phyloP scores from a whole-genome alignment of 2,888 invertebrate genomes.

The Apodemia zela region DNA sequence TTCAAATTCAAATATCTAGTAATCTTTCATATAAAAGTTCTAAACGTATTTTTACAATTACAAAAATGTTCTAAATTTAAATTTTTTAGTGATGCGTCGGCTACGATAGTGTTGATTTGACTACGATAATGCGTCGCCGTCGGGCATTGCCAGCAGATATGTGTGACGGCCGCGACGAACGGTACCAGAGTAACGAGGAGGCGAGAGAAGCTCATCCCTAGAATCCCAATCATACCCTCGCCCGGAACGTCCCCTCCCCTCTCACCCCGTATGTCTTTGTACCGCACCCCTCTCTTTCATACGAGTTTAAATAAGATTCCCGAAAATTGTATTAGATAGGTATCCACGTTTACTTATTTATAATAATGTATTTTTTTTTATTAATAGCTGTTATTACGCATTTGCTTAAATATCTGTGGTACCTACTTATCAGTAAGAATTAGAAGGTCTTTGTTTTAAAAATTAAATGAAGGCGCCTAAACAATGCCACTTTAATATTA shows the following conservation, averaged over 20 bases:
- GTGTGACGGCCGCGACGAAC: slow-evolving; percentile 71
- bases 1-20: slow-evolving; percentile 11
- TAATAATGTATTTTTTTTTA: no score
- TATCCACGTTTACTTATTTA: neutral
- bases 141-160: slow-evolving; percentile 43
- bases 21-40: neutral
- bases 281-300: slow-evolving; percentile 74
- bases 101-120: neutral
- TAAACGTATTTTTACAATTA: slow-evolving; percentile 6
- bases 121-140: slow-evolving; percentile 12
- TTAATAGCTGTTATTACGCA: no score
- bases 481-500: slow-evolving; percentile 55
- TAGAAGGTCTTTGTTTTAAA: neutral
- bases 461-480: slow-evolving; percentile 53
- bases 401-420: no score
- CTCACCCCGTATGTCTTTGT: slow-evolving; percentile 63
- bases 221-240: slow-evolving; percentile 77
- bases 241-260: slow-evolving; percentile 62
- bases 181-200: slow-evolving; percentile 71
- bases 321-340: slow-evolving; percentile 3
- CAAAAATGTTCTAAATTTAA: slow-evolving; percentile 23
- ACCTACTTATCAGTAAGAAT: neutral
- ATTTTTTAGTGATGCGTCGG: slow-evolving; percentile 19
- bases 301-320: slow-evolving; percentile 35
- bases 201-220: slow-evolving; percentile 80